These are phyloP conservation scores for Catamblyrhynchus diadema DNA, from an alignment of 2,797 vertebrate genomes.

Conservation along the genomic window DNA sequence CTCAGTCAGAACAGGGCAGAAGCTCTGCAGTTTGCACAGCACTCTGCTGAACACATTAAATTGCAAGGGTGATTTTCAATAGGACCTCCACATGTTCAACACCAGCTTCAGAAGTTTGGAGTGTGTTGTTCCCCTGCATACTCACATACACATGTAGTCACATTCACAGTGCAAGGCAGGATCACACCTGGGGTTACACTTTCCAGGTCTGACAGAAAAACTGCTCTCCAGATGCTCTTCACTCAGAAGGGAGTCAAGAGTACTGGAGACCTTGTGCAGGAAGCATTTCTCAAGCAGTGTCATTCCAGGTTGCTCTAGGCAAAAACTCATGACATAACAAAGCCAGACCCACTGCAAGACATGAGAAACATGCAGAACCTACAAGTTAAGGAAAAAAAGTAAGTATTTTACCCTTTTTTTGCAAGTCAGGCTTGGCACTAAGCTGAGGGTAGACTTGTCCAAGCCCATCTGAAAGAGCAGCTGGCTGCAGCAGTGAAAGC, in stretches of 20 bases:
- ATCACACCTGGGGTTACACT: background rate
- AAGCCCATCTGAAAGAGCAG: background rate
- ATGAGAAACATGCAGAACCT: background rate
- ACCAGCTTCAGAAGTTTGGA: background rate
- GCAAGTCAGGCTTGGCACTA: background rate
- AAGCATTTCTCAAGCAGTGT: background rate
- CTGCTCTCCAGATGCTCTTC: background rate
- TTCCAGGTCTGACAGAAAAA: background rate
- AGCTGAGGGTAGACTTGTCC: background rate
- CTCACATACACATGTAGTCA: accelerated
- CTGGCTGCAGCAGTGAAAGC: background rate
- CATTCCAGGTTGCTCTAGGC: background rate
- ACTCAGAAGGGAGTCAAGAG: background rate
- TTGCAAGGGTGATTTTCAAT: background rate
- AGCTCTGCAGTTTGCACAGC: background rate
- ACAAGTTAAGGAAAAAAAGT: background rate
- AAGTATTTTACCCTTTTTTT: background rate
- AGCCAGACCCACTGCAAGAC: background rate
- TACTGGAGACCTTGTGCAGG: background rate
- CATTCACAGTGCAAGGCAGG: background rate
- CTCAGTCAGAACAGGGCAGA: background rate
- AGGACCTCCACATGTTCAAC: accelerated
- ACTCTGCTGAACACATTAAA: background rate
- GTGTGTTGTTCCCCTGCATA: background rate
- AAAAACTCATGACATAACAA: background rate